Conservation (phyloP, 1,140 invertebrate genomes). For the Neodiprion fabricii region DNA sequence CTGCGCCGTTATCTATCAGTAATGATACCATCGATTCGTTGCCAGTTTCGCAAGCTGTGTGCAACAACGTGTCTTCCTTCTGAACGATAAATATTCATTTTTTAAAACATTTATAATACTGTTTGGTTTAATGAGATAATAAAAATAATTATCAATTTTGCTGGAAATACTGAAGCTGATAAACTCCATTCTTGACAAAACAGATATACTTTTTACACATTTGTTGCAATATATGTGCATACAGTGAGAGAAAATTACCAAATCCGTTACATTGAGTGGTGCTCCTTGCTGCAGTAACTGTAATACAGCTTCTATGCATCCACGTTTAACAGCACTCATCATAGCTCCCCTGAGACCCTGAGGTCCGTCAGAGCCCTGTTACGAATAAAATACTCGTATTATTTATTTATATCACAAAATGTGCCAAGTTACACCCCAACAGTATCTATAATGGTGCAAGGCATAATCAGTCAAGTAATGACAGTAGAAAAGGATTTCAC, state of each 20-base stretch:
- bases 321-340: slow-evolving; percentile 57
- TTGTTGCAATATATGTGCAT: slow-evolving; percentile 14
- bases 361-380: slow-evolving; percentile 56
- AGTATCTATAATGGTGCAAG: neutral
- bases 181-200: neutral
- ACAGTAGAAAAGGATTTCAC: neutral
- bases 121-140: neutral
- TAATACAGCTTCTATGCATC: slow-evolving; percentile 56
- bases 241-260: slow-evolving; percentile 55
- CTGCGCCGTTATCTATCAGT: slow-evolving; percentile 77
- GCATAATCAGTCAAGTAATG: neutral
- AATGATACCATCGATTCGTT: slow-evolving; percentile 74
- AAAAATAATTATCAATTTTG: slow-evolving; percentile 5
- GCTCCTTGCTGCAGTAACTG: slow-evolving; percentile 72
- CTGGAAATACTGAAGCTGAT: neutral
- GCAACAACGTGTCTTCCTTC: slow-evolving; percentile 79
- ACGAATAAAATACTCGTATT: neutral
- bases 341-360: slow-evolving; percentile 57
- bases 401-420: neutral
- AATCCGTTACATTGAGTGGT: slow-evolving; percentile 73
- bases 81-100: slow-evolving; percentile 49
- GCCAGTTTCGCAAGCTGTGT: slow-evolving; percentile 74
- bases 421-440: neutral
- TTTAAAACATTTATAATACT: neutral
- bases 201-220: slow-evolving; percentile 22